Percentiles rank a stretch among this genome's conserved stretches.
These are phyloP conservation scores for Spialia ferax DNA, from an alignment of 2,888 invertebrate genomes.

Conservation along the genomic window DNA sequence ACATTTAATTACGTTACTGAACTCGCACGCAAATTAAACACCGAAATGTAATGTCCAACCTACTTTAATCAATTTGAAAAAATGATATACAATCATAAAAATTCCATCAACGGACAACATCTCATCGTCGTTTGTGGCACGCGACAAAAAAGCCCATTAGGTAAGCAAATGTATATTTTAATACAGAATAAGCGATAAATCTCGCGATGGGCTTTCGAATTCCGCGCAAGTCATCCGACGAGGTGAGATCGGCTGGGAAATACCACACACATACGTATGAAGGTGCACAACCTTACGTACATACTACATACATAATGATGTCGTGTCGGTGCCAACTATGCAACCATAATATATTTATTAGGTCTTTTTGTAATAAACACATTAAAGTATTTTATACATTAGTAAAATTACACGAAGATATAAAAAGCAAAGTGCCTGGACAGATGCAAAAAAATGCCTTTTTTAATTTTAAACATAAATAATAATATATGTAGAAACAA, in stretches of 20 bases:
- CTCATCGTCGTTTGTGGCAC: constrained; percentile 73
- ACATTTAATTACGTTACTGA: constrained; percentile 29
- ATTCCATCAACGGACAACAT: constrained; percentile 62
- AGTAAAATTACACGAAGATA: constrained; percentile 55
- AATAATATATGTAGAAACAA: no score
- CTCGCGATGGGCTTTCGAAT: constrained; percentile 86
- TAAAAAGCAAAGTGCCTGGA: constrained; percentile 20
- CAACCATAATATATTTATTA: constrained; percentile 60
- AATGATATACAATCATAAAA: constrained; percentile 72
- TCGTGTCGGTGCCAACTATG: constrained; percentile 64
- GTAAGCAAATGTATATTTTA: constrained; percentile 84
- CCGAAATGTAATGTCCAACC: constrained; percentile 18
- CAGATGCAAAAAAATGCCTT: constrained; percentile 16
- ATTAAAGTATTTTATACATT: constrained; percentile 33
- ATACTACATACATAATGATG: constrained; percentile 66
- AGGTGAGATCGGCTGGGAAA: constrained; percentile 85
- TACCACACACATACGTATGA: constrained; percentile 74
- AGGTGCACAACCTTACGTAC: constrained; percentile 64
- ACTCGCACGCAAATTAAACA: constrained; percentile 16
- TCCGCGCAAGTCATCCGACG: constrained; percentile 83
- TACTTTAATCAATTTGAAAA: constrained; percentile 17
- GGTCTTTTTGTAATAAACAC: constrained; percentile 45
- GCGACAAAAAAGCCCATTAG: constrained; percentile 83
- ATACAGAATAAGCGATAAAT: constrained; percentile 85
- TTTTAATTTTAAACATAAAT: constrained; percentile 19